phyloP scores from a whole-genome alignment of 2,797 vertebrate species.

The Lerista edwardsae region DNA sequence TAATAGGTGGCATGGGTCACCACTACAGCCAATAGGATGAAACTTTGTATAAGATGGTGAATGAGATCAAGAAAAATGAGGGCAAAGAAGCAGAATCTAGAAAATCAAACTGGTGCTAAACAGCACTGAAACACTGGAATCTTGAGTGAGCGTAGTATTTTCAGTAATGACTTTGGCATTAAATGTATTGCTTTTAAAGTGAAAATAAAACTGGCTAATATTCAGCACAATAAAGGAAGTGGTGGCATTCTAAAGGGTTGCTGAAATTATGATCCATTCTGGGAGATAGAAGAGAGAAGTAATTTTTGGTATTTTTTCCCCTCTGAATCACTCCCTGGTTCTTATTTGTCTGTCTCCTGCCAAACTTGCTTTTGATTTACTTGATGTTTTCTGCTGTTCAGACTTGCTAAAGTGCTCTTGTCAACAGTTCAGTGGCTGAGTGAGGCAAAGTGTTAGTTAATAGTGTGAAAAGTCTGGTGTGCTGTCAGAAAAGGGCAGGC shows the following conservation, averaged over 20 bases:
- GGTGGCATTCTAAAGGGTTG: not conserved
- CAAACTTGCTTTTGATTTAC: conserved; percentile 61
- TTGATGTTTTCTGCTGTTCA: conserved; percentile 71
- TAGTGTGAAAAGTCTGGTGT: conserved; percentile 75
- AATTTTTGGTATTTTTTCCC: conserved; percentile 1
- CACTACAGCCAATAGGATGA: not conserved
- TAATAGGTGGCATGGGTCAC: no score
- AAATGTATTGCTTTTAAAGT: not conserved
- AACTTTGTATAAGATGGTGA: not conserved
- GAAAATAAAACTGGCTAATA: not conserved
- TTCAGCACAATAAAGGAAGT: not conserved
- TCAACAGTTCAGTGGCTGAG: conserved; percentile 76
- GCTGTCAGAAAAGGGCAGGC: conserved; percentile 76
- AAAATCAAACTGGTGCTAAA: not conserved
- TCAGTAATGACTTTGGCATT: not conserved
- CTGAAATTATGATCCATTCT: not conserved
- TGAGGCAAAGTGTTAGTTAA: conserved; percentile 76
- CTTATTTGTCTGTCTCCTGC: conserved; percentile 58
- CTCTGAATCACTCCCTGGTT: conserved; percentile 46
- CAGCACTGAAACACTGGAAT: not conserved
- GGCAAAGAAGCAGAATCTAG: not conserved
- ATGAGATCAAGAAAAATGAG: not conserved
- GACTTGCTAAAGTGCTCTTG: conserved; percentile 74
- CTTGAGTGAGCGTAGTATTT: not conserved
- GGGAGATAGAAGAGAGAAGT: not conserved